Evolutionary conservation across 2,113 vertebrate species (phyloP), one percentile per base, ranked within the genome.

Genomic region (Natator depressus): DNA sequence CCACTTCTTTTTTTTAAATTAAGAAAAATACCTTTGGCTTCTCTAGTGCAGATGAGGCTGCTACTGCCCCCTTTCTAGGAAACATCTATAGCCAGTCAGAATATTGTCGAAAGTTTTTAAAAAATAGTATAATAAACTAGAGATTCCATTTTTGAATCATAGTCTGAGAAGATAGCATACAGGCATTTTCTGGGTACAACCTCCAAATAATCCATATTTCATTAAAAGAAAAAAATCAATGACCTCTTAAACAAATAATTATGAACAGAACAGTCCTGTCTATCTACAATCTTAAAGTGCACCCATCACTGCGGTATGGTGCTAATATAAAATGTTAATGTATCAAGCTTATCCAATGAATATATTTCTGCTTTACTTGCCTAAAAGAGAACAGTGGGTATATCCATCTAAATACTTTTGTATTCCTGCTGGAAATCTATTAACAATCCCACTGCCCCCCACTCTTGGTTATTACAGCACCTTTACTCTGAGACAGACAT

Each of bases 1-100:
- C 72, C 59, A 31, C 31, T 59, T 57, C 93, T 96, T 93, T 87
- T 87, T 97, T 95, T 95, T 93, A 88, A 97, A 93, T 90, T 46
- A 89, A 53, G 49, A 95, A 95, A 94, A 80, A 82, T 47, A 59
- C n/a, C 38, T 96, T 89, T 97, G 38, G 53, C 84, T 96, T 95
- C 82, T 88, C 80, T 62, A 92, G 54, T 80, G 69, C 89, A 97
- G 59, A 72, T 0, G 1, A 86, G 38, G 86, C 84, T 53, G 51
- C 85, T 84, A 2, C 57, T 89, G 94, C 87, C 83, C 91, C 35
- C 72, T 10, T 55, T 50, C 0, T 2, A 96, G 59, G 54, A 69
- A 53, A 27, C 80, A 16, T 79, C 72, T 84, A 65, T 19, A 87
- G 81, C 95, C 46, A 90, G 85, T 89, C 27, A 29, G 19, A 92